These are phyloP conservation scores for Emberiza fucata DNA, from an alignment of 2,113 vertebrate genomes.

Conservation along the genomic window DNA sequence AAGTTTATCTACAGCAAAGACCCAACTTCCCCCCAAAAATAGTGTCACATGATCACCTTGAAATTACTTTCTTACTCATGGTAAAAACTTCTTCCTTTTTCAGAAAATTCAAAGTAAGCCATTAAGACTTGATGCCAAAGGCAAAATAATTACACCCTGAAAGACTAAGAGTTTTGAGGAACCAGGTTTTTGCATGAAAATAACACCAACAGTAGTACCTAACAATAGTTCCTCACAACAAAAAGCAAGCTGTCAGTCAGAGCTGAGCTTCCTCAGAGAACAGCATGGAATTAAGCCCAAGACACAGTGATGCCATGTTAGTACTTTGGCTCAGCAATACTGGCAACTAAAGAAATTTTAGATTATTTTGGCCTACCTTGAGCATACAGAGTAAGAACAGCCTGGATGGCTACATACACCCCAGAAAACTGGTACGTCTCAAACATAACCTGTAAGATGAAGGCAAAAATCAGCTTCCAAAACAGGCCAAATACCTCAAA, in stretches of 20 bases:
- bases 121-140: neutral
- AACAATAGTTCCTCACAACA: neutral
- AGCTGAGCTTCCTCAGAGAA: neutral
- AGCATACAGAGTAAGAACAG: slow-evolving; percentile 95
- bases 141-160: neutral
- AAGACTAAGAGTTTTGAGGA: neutral
- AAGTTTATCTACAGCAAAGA: neutral
- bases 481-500: neutral
- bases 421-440: slow-evolving; percentile 97
- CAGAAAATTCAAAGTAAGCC: neutral
- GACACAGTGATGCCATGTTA: neutral
- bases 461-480: slow-evolving; percentile 14
- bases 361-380: slow-evolving; percentile 83
- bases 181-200: neutral
- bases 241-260: neutral
- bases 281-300: neutral
- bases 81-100: neutral
- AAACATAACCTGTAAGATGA: slow-evolving; percentile 91
- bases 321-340: neutral
- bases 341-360: neutral
- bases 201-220: neutral
- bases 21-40: too few species aligned
- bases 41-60: neutral
- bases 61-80: neutral
- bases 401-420: slow-evolving; percentile 97